Conservation (phyloP, 53 echinoderm and acorn worm species). For the Paracentrotus lividus region DNA sequence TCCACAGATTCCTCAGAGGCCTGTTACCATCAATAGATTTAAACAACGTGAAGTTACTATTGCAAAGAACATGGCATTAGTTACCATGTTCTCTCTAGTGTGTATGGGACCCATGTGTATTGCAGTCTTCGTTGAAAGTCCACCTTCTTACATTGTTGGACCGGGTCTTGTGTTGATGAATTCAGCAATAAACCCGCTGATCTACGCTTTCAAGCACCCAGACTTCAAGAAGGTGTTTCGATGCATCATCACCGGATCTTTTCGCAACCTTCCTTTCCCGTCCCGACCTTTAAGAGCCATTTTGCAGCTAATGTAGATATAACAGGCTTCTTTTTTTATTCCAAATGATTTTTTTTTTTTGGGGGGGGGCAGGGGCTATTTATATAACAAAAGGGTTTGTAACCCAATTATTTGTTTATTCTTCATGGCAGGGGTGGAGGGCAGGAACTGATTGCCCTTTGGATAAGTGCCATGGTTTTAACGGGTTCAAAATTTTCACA, state of each 20-base stretch:
- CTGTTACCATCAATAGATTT: not conserved
- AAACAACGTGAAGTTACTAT: not conserved
- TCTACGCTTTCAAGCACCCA: constrained; percentile 6
- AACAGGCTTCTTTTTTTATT: too few relatives aligned
- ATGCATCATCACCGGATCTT: constrained; percentile 7
- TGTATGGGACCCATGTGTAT: not conserved
- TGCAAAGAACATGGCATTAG: not conserved
- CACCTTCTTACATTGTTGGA: not conserved
- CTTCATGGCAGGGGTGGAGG: too few relatives aligned
- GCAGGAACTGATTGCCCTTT: too few relatives aligned
- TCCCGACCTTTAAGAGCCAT: constrained; percentile 26
- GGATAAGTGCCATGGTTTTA: too few relatives aligned
- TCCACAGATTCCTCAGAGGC: not conserved
- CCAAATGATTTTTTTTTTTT: too few relatives aligned
- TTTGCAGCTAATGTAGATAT: too few relatives aligned
- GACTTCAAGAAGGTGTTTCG: constrained; percentile 21
- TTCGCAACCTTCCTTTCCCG: constrained; percentile 10
- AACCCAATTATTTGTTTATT: too few relatives aligned
- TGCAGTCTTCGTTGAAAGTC: not conserved
- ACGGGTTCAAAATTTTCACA: too few relatives aligned
- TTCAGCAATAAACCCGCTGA: constrained; percentile 15
- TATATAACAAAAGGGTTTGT: too few relatives aligned
- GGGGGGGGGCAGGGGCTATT: too few relatives aligned
- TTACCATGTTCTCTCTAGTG: not conserved
- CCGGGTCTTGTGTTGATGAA: not conserved